Evolutionary conservation across 2,888 invertebrate genomes (phyloP), one percentile per base, ranked within the genome.

Genomic region (Orthosia gothica): DNA sequence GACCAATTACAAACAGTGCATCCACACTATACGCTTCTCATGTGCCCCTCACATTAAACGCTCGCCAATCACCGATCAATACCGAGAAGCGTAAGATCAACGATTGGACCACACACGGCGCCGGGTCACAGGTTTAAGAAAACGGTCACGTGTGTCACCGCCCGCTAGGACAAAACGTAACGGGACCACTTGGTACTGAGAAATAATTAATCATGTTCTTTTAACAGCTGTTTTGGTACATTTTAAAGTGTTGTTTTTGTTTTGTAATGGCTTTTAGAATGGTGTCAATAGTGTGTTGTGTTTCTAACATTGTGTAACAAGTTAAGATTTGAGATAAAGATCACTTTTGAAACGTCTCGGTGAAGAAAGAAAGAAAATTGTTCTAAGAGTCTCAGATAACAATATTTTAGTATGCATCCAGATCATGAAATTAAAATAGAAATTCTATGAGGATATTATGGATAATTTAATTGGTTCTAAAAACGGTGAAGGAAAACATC

Each of bases 81-180:
- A 85, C 86, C 67, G 47, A 49, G 88, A 88, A 83, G 61, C 79
- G 70, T 76, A 76, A 76, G 85, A 87, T 86, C 85, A 78, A 26
- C 65, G 84, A 80, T 82, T 79, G 82, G 89, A 82, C 89, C 89
- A 89, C 89, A 89, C 89, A 89, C 87, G 81, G 72, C 61, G 87
- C 40, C 71, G 55, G 79, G 87, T 83, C 82, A 85, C 87, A 64
- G 64, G 81, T 72, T 86, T 86, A 86, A 88, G 83, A 89, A 86
- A 78, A 86, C 74, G 74, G 77, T 87, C 87, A 87, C 87, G 87
- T 84, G 81, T 84, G 78, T 74, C 77, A 81, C 76, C 64, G 69
- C 55, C 65, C 74, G 76, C 75, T 70, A 61, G 47, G 26, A 81
- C 85, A 79, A 76, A 73, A 83, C 74, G 75, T 82, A 87, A 85